Base-by-base conservation (phyloP, 2,888 invertebrate species). In the Megalurothrips usitatus region DNA sequence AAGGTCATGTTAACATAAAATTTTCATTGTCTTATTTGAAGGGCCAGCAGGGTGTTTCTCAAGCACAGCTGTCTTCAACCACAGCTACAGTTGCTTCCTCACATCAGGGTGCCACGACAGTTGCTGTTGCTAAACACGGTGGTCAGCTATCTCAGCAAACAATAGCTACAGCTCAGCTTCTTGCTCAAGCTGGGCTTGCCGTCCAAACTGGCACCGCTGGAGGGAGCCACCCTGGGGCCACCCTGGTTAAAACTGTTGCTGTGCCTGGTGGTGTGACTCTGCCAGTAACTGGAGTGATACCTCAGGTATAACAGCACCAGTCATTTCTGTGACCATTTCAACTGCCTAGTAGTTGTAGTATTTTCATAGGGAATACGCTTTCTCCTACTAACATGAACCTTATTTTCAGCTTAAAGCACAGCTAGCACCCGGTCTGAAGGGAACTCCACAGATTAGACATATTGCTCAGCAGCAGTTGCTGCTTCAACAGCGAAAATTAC, bases 401-500 rank as follows among this genome's bases (percentile, higher is more conserved):
- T 58, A 17, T 10, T 75, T 26, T 23, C 26, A 75, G 68, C 68
- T 75, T 26, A 75, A 75, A 75, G 68, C 68, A 26, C 68, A 75
- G 26, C 68, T 75, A 12, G 26, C 68, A 12, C 68, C 68, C 10
- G 68, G 68, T 12, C n/a, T 75, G 0, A 75, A 75, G 12, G 68
- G 68, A 26, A 75, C 68, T 23, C 68, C n/a, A 75, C 68, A 75
- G 26, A 75, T 75, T 11, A 75, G 68, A 75, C 83, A 82, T n/a
- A 81, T 83, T 47, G 47, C 79, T 17, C 83, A 82, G 79, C 85
- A 85, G 78, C 85, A 85, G 78, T 82, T 85, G 43, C 80, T 86
- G 81, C 80, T 83, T 14, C 84, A 84, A 81, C 90, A 91, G 83
- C 89, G 91, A 49, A 91, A 91, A 85, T 85, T 90, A 78, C 78